Evolutionary conservation across 2,113 vertebrate genomes (phyloP).

Genomic region (Siniperca knerii): DNA sequence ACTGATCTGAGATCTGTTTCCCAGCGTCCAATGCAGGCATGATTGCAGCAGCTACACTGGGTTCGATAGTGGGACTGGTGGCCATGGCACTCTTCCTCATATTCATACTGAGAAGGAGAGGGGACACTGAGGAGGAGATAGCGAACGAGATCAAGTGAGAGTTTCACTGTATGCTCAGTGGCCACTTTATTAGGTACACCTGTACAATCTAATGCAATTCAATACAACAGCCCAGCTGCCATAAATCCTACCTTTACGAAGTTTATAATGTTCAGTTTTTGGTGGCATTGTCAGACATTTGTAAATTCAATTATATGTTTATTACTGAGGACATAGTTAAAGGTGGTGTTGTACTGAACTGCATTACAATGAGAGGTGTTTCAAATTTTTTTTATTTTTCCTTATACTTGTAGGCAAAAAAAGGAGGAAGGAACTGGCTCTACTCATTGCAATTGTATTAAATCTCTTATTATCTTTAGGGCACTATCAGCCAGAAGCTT

Average conservation of each 20-base stretch:
- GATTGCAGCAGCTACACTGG: conserved; percentile 87
- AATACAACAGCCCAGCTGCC: too few species aligned
- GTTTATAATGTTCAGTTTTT: too few species aligned
- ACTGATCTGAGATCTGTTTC: conserved; percentile 12
- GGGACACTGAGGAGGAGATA: conserved; percentile 86
- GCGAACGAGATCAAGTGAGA: conserved; percentile 95
- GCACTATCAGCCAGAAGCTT: background rate
- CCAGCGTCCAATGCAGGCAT: conserved; percentile 84
- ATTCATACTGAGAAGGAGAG: conserved; percentile 83
- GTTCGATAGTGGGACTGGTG: conserved; percentile 86
- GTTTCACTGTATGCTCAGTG: background rate
- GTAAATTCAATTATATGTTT: too few species aligned
- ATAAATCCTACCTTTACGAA: too few species aligned
- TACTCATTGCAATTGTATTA: background rate
- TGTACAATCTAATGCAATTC: too few species aligned
- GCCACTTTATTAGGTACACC: too few species aligned
- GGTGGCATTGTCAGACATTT: too few species aligned
- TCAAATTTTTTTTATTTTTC: background rate
- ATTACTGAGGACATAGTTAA: too few species aligned
- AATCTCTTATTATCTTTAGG: background rate
- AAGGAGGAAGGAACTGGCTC: background rate
- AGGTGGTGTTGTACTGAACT: too few species aligned
- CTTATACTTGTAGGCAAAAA: background rate
- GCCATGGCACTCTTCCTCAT: conserved; percentile 84
- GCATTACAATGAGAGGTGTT: too few species aligned